These are phyloP conservation scores for Troides helena DNA, from an alignment of 2,888 invertebrate species.

Conservation along the genomic window DNA sequence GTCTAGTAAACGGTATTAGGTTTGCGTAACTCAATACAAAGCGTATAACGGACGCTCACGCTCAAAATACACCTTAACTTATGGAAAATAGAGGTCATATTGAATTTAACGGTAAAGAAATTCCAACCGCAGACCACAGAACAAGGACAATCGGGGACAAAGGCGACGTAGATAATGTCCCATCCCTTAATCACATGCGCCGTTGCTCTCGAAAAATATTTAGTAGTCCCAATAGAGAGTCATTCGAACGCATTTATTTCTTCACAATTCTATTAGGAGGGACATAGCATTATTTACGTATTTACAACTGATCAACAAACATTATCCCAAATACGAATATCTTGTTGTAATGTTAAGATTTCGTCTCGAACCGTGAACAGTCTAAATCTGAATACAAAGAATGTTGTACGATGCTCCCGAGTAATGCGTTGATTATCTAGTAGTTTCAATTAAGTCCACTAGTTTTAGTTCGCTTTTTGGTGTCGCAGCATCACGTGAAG, in stretches of 20 bases:
- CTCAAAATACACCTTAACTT: conserved; percentile 40
- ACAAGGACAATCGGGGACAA: conserved; percentile 68
- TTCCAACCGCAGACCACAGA: conserved; percentile 71
- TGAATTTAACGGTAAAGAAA: conserved; percentile 31
- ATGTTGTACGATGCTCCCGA: conserved; percentile 54
- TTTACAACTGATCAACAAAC: conserved; percentile 57
- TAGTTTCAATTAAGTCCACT: conserved; percentile 57
- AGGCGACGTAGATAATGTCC: conserved; percentile 72
- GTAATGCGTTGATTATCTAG: conserved; percentile 59
- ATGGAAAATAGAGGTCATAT: conserved; percentile 44
- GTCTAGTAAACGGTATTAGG: conserved; percentile 71
- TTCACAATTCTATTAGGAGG: conserved; percentile 62
- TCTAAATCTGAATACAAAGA: conserved; percentile 67
- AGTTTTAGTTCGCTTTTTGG: conserved; percentile 62
- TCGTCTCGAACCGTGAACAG: conserved; percentile 35
- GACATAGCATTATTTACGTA: conserved; percentile 57
- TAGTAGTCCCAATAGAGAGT: conserved; percentile 59
- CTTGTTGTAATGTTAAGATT: conserved; percentile 30
- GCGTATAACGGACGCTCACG: conserved; percentile 40
- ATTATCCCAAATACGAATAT: conserved; percentile 31
- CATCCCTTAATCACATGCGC: conserved; percentile 80
- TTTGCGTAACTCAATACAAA: conserved; percentile 78
- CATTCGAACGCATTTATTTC: conserved; percentile 59
- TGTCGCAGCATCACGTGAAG: conserved; percentile 61
- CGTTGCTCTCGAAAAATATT: conserved; percentile 75